Percentiles rank a stretch among this genome's conserved stretches.
phyloP scores from a whole-genome alignment of 2,113 vertebrate species.

The Microtus richardsoni region DNA sequence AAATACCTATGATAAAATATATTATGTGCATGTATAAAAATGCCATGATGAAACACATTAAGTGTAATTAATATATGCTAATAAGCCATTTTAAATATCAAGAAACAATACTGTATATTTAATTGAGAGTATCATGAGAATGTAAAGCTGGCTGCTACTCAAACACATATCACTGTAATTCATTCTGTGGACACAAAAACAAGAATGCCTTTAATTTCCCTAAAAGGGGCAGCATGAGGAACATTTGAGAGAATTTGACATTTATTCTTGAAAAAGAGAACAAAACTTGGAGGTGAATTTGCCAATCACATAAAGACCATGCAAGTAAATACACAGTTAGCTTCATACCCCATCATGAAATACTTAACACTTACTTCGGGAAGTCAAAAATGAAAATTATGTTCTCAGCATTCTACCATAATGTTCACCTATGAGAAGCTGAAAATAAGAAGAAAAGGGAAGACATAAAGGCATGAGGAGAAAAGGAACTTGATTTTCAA shows the following conservation, averaged over 20 bases:
- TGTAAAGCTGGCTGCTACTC: not conserved
- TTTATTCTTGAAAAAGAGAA: conserved; percentile 7
- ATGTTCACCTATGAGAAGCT: not conserved
- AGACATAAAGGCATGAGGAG: not conserved
- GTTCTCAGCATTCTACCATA: not conserved
- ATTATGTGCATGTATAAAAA: not conserved
- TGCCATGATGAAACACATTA: not conserved
- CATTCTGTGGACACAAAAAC: not conserved
- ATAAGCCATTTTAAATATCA: not conserved
- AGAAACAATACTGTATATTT: not conserved
- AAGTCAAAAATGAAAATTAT: not conserved
- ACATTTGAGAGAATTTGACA: not conserved
- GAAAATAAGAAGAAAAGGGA: not conserved
- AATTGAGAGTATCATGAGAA: not conserved
- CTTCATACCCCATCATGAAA: not conserved
- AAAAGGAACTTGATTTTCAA: not conserved
- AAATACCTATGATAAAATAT: not conserved
- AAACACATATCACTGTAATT: not conserved
- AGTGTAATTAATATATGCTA: not conserved
- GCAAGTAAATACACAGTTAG: not conserved
- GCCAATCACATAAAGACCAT: not conserved
- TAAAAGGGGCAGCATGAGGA: not conserved
- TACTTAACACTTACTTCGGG: not conserved
- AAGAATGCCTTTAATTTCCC: not conserved
- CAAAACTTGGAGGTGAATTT: not conserved